These are phyloP conservation scores for Ostrea edulis DNA, from an alignment of 1,140 invertebrate species.

Conservation along the genomic window DNA sequence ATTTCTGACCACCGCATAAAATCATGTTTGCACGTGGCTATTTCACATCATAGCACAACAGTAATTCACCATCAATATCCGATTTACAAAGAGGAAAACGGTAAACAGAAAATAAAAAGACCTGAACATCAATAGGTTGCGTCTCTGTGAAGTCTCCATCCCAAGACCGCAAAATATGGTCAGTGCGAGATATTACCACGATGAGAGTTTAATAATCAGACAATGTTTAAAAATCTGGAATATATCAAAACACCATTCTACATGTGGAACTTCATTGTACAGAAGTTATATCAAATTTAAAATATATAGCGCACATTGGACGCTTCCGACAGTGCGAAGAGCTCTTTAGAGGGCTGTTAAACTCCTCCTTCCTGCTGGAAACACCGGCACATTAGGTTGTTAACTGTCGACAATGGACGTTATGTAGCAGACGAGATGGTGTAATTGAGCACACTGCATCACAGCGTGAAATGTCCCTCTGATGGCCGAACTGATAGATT, in stretches of 20 bases:
- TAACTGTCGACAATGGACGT: background rate
- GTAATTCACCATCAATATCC: constrained; percentile 37
- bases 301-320: background rate
- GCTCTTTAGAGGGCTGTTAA: background rate
- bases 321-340: background rate
- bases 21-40: constrained; percentile 36
- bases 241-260: background rate
- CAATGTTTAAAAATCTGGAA: constrained; percentile 36
- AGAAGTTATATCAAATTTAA: constrained; percentile 7
- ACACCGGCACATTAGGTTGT: constrained; percentile 1
- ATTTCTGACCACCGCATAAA: constrained; percentile 35
- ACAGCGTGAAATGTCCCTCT: background rate
- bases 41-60: constrained; percentile 28
- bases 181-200: background rate
- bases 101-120: background rate
- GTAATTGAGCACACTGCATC: background rate
- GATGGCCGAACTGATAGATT: background rate
- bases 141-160: constrained; percentile 29
- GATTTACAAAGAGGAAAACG: constrained; percentile 36
- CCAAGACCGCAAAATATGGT: background rate
- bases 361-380: background rate
- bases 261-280: background rate
- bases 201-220: constrained; percentile 23
- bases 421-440: background rate
- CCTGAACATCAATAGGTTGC: background rate